A percentile compares a stretch with the other conserved stretches of the same genome.
These are phyloP conservation scores for Drosophila parthenogenetica DNA, from an alignment of 2,888 invertebrate genomes.

Conservation along the genomic window DNA sequence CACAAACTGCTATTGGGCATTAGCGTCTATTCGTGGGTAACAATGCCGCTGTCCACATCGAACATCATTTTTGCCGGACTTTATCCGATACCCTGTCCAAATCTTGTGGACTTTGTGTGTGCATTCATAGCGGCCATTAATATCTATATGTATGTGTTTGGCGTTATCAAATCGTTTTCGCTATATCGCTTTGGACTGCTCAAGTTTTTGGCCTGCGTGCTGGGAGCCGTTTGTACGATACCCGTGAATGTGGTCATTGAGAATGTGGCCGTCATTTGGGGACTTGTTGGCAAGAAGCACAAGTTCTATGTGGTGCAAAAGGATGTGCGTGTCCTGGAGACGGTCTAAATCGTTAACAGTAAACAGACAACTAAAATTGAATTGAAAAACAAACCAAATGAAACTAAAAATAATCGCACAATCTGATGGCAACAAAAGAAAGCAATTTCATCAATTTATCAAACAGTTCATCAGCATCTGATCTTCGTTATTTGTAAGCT, in stretches of 20 bases:
- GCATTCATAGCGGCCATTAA: constrained; percentile 97
- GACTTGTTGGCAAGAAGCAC: constrained; percentile 96
- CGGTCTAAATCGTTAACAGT: constrained; percentile 58
- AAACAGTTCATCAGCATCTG: constrained; percentile 25
- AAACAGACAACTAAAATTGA: not conserved
- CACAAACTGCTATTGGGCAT: constrained; percentile 93
- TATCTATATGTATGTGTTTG: constrained; percentile 99
- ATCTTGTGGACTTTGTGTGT: constrained; percentile 93
- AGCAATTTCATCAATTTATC: constrained; percentile 11
- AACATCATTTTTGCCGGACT: constrained; percentile 93
- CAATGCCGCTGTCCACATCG: constrained; percentile 95
- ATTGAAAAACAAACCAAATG: constrained; percentile 38
- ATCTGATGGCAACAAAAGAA: constrained; percentile 27
- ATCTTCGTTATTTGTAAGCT: constrained; percentile 55
- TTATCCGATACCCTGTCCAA: constrained; percentile 95
- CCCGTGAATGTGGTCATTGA: constrained; percentile 97
- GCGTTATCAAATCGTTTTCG: constrained; percentile 98
- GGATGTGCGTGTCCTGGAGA: constrained; percentile 90
- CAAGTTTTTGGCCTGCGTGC: constrained; percentile 91
- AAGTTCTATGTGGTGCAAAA: constrained; percentile 99
- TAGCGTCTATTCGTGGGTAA: constrained; percentile 98
- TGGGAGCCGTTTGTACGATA: constrained; percentile 95
- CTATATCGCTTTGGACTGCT: constrained; percentile 93
- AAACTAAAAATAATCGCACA: constrained; percentile 49
- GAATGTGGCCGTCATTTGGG: constrained; percentile 97